phyloP scores from a whole-genome alignment of 2,797 vertebrate genomes.

The Rhabdomys pumilio region DNA sequence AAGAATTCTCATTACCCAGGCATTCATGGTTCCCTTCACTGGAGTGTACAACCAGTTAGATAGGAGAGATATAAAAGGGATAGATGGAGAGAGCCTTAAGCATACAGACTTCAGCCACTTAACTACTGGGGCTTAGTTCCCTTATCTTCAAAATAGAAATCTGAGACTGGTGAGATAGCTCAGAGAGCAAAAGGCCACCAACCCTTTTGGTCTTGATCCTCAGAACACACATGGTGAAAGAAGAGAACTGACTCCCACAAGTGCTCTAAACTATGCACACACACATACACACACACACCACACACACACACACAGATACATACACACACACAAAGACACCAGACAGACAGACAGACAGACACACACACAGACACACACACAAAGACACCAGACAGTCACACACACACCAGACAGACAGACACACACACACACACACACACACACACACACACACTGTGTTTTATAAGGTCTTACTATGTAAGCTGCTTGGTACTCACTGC shows the following conservation, averaged over 20 bases:
- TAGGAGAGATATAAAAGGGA: not conserved
- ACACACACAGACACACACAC: not conserved
- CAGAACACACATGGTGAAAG: not conserved
- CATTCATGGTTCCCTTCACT: not conserved
- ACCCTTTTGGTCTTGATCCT: no score
- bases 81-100: not conserved
- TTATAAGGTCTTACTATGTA: not conserved
- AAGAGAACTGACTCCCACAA: not conserved
- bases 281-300: not conserved
- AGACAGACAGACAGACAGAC: not conserved
- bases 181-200: not conserved
- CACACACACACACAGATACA: not conserved
- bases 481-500: not conserved
- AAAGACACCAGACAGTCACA: no score
- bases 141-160: conserved; percentile 28
- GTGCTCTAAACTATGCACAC: not conserved
- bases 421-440: not conserved
- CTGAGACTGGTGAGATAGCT: not conserved
- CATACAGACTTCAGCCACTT: not conserved
- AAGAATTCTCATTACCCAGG: conserved; percentile 33
- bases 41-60: not conserved
- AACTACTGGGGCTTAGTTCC: conserved; percentile 2
- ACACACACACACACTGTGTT: not conserved
- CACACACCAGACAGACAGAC: no score
- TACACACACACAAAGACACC: not conserved